Evolutionary conservation across 2,797 vertebrate species (phyloP).

Genomic region (Coilia nasus): DNA sequence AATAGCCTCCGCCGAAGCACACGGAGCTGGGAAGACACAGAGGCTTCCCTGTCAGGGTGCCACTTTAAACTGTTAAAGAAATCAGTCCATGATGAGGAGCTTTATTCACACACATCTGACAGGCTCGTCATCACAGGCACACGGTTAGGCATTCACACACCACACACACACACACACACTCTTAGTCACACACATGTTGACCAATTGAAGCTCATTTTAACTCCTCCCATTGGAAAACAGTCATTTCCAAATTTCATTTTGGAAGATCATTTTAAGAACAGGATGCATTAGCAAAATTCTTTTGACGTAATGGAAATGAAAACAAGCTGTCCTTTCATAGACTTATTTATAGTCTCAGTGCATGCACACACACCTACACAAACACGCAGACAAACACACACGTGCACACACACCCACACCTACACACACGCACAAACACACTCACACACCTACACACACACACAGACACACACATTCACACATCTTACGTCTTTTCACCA

Average conservation of each 20-base stretch:
- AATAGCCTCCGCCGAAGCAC: neutral
- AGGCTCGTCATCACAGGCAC: neutral
- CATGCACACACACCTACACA: neutral
- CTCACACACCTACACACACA: neutral
- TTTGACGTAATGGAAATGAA: constrained; percentile 20
- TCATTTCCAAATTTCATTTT: neutral
- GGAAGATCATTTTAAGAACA: neutral
- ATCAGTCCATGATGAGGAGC: neutral
- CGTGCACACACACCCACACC: neutral
- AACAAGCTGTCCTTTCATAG: constrained; percentile 6
- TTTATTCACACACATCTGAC: neutral
- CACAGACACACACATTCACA: constrained; percentile 4
- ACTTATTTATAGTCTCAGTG: neutral
- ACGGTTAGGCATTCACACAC: neutral
- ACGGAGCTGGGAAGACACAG: neutral
- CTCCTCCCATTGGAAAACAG: neutral
- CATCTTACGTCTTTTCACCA: neutral
- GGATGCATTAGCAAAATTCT: neutral
- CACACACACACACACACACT: neutral
- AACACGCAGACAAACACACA: too few relatives aligned
- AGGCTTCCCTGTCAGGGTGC: neutral
- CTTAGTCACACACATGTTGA: neutral
- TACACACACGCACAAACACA: neutral
- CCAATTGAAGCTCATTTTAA: neutral
- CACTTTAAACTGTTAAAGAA: neutral